Conservation (phyloP, 2,113 vertebrate species). For the Neoarius graeffei region DNA sequence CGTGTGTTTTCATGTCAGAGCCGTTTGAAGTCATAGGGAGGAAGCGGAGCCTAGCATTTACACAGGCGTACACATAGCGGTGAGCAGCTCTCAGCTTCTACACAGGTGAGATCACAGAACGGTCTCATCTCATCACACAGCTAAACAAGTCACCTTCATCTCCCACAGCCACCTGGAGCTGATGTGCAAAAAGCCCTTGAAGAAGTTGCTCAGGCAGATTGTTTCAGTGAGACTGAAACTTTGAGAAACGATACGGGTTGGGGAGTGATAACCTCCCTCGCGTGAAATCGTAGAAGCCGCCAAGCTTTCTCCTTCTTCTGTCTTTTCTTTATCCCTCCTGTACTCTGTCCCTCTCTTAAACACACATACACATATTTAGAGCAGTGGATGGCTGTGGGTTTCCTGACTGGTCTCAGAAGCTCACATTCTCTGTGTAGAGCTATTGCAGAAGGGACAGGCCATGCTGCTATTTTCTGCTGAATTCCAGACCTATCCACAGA, state of each 20-base stretch:
- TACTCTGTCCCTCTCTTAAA: conserved; percentile 34
- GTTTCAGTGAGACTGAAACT: not conserved
- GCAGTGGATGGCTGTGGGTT: conserved; percentile 45
- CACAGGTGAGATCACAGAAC: conserved; percentile 39
- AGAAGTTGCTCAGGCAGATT: conserved; percentile 20
- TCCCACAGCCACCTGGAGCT: conserved; percentile 31
- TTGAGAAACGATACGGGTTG: conserved; percentile 39
- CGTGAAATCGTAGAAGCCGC: conserved; percentile 11
- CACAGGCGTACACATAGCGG: conserved; percentile 23
- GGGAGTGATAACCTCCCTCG: conserved; percentile 1
- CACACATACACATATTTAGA: conserved; percentile 14
- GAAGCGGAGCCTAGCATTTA: conserved; percentile 55
- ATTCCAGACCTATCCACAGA: conserved; percentile 63
- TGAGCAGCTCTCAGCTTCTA: conserved; percentile 17
- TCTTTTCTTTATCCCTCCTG: not conserved
- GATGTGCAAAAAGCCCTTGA: conserved; percentile 20
- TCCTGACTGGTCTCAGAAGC: conserved; percentile 48
- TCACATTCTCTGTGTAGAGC: conserved; percentile 58
- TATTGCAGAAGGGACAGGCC: conserved; percentile 55
- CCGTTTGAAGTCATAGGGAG: conserved; percentile 55
- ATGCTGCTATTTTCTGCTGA: conserved; percentile 63
- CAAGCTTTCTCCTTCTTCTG: not conserved
- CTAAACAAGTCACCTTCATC: conserved; percentile 28
- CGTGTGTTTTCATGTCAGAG: conserved; percentile 37
- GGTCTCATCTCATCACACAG: not conserved